These are phyloP conservation scores for Oscarella lobularis DNA, from an alignment of 37 sponge, comb jelly and placozoan species.

Conservation along the genomic window DNA sequence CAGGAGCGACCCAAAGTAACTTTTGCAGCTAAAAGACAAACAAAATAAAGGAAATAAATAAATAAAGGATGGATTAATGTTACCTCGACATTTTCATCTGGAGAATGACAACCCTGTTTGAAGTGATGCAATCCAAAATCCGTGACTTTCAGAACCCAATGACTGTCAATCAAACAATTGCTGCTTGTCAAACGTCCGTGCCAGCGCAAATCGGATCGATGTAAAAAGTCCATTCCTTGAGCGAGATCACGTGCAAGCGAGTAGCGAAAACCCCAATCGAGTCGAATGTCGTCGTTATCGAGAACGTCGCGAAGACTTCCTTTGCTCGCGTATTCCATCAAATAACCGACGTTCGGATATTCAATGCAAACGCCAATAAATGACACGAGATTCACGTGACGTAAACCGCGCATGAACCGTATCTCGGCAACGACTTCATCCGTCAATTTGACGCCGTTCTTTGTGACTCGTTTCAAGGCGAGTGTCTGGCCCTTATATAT, in stretches of 20 bases:
- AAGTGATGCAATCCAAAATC: not conserved
- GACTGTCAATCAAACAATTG: not conserved
- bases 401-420: slow-evolving; percentile 28
- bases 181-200: not conserved
- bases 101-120: not conserved
- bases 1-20: not conserved
- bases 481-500: slow-evolving; percentile 13
- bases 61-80: too few relatives aligned
- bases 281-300: not conserved
- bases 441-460: slow-evolving; percentile 17
- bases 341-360: slow-evolving; percentile 31
- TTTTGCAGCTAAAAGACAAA: not conserved
- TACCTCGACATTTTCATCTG: not conserved
- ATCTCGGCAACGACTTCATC: slow-evolving; percentile 24
- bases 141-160: not conserved
- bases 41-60: not conserved
- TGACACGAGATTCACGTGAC: slow-evolving; percentile 36
- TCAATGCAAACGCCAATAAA: slow-evolving; percentile 47
- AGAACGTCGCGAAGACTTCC: not conserved
- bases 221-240: slow-evolving; percentile 1
- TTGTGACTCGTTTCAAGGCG: slow-evolving; percentile 31
- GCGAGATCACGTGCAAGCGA: not conserved
- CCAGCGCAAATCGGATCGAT: not conserved
- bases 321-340: slow-evolving; percentile 41
- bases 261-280: not conserved